These are phyloP conservation scores for Pocillopora meandrina DNA, from an alignment of 92 coral and sea anemone species.

Conservation along the genomic window DNA sequence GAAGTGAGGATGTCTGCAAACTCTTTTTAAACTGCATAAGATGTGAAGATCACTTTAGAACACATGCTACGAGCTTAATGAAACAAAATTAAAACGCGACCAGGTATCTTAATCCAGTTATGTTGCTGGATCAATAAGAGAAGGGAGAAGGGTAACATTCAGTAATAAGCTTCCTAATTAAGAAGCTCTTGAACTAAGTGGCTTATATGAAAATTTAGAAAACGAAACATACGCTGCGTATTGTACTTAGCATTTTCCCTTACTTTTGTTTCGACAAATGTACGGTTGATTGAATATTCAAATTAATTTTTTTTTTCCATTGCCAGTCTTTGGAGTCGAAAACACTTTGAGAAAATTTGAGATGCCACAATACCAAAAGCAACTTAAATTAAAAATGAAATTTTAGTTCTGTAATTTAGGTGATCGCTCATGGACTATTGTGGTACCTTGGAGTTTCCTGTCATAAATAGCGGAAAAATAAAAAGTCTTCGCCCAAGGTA, in stretches of 20 bases:
- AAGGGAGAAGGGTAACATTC: not conserved
- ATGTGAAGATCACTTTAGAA: not conserved
- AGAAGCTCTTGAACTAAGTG: not conserved
- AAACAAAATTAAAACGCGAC: not conserved
- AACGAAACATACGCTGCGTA: no score
- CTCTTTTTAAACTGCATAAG: not conserved
- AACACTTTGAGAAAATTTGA: not conserved
- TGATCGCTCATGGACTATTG: not conserved
- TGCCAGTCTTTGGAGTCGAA: not conserved
- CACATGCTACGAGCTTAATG: not conserved
- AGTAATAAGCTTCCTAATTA: not conserved
- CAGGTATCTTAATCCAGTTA: not conserved
- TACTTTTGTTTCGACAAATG: not conserved
- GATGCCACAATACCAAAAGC: not conserved
- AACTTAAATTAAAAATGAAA: not conserved
- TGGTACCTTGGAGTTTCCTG: not conserved
- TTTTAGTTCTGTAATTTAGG: not conserved
- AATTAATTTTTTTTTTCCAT: not conserved
- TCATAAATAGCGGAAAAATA: not conserved
- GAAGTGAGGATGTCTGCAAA: not conserved
- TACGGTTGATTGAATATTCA: slow-evolving; percentile 2
- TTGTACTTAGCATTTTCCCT: no score
- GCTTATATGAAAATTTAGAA: not conserved
- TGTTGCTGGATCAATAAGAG: not conserved
- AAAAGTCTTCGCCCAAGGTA: no score